Percentiles rank a stretch among this genome's conserved stretches.
These are phyloP conservation scores for Oreonectes daqikongensis DNA, from an alignment of 2,797 vertebrate genomes.

Conservation along the genomic window DNA sequence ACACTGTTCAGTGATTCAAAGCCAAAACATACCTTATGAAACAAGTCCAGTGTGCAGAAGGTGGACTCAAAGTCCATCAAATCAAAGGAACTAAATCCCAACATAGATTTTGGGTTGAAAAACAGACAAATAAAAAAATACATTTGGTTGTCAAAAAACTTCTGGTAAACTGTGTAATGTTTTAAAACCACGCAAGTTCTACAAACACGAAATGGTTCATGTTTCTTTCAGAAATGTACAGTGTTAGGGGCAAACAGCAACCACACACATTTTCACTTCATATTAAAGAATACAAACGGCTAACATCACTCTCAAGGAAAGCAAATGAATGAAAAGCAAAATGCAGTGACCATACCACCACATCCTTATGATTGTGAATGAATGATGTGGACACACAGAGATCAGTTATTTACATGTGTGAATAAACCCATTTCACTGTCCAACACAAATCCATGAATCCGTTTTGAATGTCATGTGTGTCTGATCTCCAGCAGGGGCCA, in stretches of 20 bases:
- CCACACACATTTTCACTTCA: neutral
- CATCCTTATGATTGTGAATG: neutral
- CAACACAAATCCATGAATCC: too few relatives aligned
- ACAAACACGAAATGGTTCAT: neutral
- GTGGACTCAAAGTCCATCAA: too few relatives aligned
- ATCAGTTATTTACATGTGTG: neutral
- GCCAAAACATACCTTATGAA: neutral
- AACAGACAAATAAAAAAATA: neutral
- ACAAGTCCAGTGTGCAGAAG: neutral
- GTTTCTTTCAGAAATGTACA: neutral
- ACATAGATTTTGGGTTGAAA: neutral
- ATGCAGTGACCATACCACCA: neutral
- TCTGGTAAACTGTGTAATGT: neutral
- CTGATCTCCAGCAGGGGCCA: too few relatives aligned
- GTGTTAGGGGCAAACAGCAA: neutral
- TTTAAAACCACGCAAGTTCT: neutral
- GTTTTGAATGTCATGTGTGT: too few relatives aligned
- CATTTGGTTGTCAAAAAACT: neutral
- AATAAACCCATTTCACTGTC: neutral
- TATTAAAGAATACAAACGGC: neutral
- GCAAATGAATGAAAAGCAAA: neutral
- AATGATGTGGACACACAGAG: neutral
- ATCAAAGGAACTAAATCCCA: too few relatives aligned
- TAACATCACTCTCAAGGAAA: neutral
- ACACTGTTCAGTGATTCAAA: neutral